Evolutionary conservation across 1,140 invertebrate genomes (phyloP).

Genomic region (Drosophila gunungcola): DNA sequence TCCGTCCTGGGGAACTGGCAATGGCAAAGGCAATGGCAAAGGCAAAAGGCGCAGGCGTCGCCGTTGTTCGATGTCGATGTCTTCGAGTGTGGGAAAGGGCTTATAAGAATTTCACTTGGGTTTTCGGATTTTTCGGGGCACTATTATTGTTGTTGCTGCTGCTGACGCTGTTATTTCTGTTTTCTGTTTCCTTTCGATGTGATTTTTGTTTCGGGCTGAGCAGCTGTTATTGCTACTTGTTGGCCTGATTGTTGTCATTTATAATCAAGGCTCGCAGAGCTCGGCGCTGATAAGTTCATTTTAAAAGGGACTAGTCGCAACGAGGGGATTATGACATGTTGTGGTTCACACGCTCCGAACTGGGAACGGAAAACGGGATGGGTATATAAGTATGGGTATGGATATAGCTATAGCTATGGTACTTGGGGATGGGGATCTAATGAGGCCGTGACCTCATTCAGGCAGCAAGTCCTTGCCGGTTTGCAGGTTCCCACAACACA

Average conservation of each 20-base stretch:
- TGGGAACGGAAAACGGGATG: conserved; percentile 6
- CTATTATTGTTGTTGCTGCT: conserved; percentile 54
- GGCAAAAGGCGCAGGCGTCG: conserved; percentile 66
- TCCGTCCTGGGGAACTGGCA: conserved; percentile 66
- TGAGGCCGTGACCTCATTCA: conserved; percentile 78
- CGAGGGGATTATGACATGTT: conserved; percentile 77
- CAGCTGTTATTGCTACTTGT: conserved; percentile 78
- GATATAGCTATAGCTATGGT: neutral
- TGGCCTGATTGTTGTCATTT: conserved; percentile 81
- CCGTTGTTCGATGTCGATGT: conserved; percentile 41
- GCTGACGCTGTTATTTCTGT: conserved; percentile 61
- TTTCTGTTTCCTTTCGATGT: conserved; percentile 75
- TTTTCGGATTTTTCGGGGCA: conserved; percentile 66
- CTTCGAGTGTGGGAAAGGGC: conserved; percentile 79
- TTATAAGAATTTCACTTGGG: conserved; percentile 83
- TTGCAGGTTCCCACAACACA: conserved; percentile 69
- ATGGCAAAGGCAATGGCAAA: conserved; percentile 17
- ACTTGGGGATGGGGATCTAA: conserved; percentile 60
- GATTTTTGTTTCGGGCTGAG: conserved; percentile 60
- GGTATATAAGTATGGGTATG: conserved; percentile 14
- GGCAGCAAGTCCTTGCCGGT: conserved; percentile 56
- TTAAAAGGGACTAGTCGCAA: conserved; percentile 59
- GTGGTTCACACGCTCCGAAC: conserved; percentile 72
- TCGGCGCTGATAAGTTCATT: conserved; percentile 76
- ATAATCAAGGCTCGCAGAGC: conserved; percentile 75